A percentile compares a stretch with the other conserved stretches of the same genome.
These are phyloP conservation scores for Gasterosteus aculeatus DNA, from an alignment of 2,113 vertebrate species.

Conservation along the genomic window DNA sequence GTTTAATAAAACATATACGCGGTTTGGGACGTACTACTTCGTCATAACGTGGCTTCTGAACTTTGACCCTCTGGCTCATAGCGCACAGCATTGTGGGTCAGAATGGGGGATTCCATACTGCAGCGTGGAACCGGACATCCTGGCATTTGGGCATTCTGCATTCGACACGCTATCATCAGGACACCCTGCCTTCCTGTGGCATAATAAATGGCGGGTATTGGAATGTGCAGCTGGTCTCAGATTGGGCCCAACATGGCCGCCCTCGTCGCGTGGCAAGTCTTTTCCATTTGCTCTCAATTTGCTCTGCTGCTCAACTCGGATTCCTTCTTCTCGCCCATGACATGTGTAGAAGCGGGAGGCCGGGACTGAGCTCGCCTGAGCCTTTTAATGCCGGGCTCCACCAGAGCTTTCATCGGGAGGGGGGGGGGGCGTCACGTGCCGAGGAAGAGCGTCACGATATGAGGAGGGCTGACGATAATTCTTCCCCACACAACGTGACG, in stretches of 20 bases:
- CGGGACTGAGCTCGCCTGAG: conserved; percentile 17
- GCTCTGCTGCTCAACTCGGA: neutral
- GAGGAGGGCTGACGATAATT: conserved; percentile 27
- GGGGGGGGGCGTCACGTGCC: conserved; percentile 10
- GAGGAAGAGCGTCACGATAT: conserved; percentile 34
- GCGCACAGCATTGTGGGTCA: neutral
- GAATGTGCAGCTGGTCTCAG: neutral
- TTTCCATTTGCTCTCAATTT: neutral
- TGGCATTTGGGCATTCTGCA: neutral
- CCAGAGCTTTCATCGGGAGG: conserved; percentile 22
- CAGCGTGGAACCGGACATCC: neutral
- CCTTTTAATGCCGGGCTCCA: conserved; percentile 28
- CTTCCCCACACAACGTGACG: conserved; percentile 6
- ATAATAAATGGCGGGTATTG: neutral
- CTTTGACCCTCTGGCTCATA: neutral
- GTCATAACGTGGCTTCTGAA: neutral
- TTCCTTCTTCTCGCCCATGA: conserved; percentile 8
- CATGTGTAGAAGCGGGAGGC: conserved; percentile 14
- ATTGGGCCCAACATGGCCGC: neutral
- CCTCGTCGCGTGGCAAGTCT: too few relatives aligned
- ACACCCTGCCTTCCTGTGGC: neutral
- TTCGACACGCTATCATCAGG: neutral
- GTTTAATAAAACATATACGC: neutral
- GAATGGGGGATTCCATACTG: neutral
- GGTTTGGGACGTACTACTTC: neutral